Percentiles rank a stretch among this genome's conserved stretches.
phyloP scores from a whole-genome alignment of 2,797 vertebrate species.

The Sardinella longiceps region DNA sequence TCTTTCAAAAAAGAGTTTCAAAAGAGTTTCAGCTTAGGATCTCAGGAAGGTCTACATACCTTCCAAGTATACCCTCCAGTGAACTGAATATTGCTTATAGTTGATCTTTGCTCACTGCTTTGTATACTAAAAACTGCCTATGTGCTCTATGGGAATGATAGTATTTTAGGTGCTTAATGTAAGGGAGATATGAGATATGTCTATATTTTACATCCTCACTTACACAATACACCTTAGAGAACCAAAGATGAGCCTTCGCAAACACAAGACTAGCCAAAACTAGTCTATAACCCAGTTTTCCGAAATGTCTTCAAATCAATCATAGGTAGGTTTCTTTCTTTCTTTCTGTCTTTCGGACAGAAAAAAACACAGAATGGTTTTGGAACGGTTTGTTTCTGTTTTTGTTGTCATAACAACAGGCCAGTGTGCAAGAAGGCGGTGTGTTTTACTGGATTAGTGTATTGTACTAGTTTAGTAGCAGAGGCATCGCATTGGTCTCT shows the following conservation, averaged over 20 bases:
- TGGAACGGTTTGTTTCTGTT: not conserved
- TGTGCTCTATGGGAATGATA: no score
- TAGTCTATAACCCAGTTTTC: no score
- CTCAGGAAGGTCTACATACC: no score
- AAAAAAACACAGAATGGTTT: not conserved
- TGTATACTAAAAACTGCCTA: no score
- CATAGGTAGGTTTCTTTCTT: not conserved
- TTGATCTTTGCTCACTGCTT: no score
- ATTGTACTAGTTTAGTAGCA: not conserved
- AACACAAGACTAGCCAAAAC: not conserved
- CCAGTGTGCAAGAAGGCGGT: not conserved
- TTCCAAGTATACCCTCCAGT: not conserved
- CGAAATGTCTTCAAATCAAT: not conserved
- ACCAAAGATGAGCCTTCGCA: not conserved
- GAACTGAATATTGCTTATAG: no score
- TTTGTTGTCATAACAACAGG: not conserved
- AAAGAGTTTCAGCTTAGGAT: no score
- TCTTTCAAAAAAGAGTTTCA: no score
- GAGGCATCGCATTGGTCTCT: constrained; percentile 5
- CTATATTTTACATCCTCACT: not conserved
- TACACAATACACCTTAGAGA: no score
- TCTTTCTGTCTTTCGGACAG: not conserved
- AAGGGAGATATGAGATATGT: no score
- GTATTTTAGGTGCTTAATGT: no score
- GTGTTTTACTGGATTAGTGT: not conserved